Conservation (phyloP, 2,888 invertebrate genomes). For the Anoncus sp. region DNA sequence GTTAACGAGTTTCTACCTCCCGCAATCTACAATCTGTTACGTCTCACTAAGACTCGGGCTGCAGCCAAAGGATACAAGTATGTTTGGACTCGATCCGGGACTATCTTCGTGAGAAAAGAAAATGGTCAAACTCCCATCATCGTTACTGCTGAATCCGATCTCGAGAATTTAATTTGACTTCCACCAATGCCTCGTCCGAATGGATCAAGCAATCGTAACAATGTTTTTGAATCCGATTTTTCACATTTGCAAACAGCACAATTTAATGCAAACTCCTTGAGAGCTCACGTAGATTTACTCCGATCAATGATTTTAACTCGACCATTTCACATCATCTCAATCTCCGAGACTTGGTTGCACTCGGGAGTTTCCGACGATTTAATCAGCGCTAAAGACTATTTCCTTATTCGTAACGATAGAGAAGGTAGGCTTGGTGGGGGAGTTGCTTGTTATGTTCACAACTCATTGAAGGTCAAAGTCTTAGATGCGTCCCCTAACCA, state of each 20-base stretch:
- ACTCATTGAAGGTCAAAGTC: slow-evolving; percentile 17
- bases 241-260: background rate
- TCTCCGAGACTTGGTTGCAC: slow-evolving; percentile 19
- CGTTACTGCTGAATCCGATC: too few species aligned
- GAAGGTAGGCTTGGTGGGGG: slow-evolving; percentile 18
- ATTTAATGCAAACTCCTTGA: background rate
- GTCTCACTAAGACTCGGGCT: too few species aligned
- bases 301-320: too few species aligned
- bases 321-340: too few species aligned
- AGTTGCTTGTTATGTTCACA: slow-evolving; percentile 30
- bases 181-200: too few species aligned
- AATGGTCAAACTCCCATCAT: too few species aligned
- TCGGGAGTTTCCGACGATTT: slow-evolving; percentile 2
- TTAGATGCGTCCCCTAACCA: background rate
- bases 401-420: background rate
- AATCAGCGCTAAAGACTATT: slow-evolving; percentile 1
- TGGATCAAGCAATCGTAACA: too few species aligned
- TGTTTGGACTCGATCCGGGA: background rate
- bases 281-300: background rate
- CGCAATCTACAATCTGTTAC: too few species aligned
- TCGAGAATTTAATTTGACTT: too few species aligned
- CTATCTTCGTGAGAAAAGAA: too few species aligned
- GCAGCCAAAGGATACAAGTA: too few species aligned
- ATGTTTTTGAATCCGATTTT: background rate
- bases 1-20: slow-evolving; percentile 33